A percentile compares a stretch with the other conserved stretches of the same genome.
Conservation (phyloP, 2,888 invertebrate species). For the Conistra vaccinii region DNA sequence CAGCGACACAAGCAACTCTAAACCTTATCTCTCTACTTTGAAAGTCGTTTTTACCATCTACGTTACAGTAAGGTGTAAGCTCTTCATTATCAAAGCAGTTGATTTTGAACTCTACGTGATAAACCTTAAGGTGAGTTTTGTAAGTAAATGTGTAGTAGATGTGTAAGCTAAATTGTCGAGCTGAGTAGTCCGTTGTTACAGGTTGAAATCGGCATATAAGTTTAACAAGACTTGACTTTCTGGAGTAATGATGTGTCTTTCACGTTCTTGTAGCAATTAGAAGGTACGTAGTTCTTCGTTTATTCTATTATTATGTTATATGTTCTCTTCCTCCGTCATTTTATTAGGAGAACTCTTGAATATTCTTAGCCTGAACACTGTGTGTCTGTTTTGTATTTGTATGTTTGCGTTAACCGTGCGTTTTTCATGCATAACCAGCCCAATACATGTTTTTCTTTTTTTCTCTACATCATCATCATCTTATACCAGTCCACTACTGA, state of each 20-base stretch:
- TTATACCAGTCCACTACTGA: too few species aligned
- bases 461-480: background rate
- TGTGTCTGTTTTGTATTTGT: background rate
- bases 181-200: constrained; percentile 48
- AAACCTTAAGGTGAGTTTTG: constrained; percentile 22
- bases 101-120: constrained; percentile 35
- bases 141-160: constrained; percentile 1
- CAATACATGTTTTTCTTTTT: background rate
- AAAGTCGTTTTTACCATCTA: constrained; percentile 6
- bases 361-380: background rate
- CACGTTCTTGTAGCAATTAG: constrained; percentile 36
- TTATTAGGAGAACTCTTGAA: background rate
- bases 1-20: constrained; percentile 1
- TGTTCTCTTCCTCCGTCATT: background rate
- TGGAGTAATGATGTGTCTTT: constrained; percentile 38
- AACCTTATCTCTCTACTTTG: background rate
- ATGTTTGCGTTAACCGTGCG: too few species aligned
- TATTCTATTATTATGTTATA: background rate
- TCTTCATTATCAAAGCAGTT: constrained; percentile 34
- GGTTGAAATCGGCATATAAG: constrained; percentile 52
- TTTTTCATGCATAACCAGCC: background rate
- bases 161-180: constrained; percentile 56
- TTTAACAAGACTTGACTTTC: constrained; percentile 49
- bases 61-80: constrained; percentile 18
- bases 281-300: background rate